A percentile compares a stretch with the other conserved stretches of the same genome.
phyloP scores from a whole-genome alignment of 2,113 vertebrate genomes.

The Brachyhypopomus occidentalis region DNA sequence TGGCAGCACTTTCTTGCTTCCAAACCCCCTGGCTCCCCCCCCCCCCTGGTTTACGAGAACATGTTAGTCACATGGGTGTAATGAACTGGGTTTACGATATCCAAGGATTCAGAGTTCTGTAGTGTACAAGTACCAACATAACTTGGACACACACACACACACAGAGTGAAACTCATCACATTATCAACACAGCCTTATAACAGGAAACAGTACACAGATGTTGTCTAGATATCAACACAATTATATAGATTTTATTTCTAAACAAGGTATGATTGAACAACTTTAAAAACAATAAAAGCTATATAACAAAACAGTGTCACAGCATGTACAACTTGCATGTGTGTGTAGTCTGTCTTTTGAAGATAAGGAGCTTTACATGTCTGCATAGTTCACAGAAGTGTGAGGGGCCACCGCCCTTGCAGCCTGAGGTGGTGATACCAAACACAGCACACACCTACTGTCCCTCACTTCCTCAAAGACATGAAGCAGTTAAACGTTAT shows the following conservation, averaged over 20 bases:
- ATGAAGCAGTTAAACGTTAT: neutral
- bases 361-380: slow-evolving; percentile 8
- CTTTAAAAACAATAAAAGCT: too few species aligned
- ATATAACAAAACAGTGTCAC: too few species aligned
- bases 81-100: neutral
- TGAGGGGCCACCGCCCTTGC: neutral
- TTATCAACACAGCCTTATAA: too few species aligned
- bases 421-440: neutral
- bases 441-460: neutral
- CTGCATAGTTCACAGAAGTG: neutral
- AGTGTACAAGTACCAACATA: too few species aligned
- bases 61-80: neutral
- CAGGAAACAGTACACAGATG: too few species aligned
- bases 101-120: neutral
- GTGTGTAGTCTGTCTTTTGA: neutral
- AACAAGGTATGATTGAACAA: too few species aligned
- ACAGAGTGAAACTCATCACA: too few species aligned
- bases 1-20: neutral
- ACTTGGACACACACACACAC: too few species aligned
- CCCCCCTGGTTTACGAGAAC: neutral
- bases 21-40: neutral
- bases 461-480: neutral
- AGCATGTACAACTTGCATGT: neutral
- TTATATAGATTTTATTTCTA: too few species aligned
- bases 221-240: too few species aligned